Percentiles rank a stretch among this genome's conserved stretches.
Conservation (phyloP, 1,140 invertebrate genomes). For the Drosophila oshimai region DNA sequence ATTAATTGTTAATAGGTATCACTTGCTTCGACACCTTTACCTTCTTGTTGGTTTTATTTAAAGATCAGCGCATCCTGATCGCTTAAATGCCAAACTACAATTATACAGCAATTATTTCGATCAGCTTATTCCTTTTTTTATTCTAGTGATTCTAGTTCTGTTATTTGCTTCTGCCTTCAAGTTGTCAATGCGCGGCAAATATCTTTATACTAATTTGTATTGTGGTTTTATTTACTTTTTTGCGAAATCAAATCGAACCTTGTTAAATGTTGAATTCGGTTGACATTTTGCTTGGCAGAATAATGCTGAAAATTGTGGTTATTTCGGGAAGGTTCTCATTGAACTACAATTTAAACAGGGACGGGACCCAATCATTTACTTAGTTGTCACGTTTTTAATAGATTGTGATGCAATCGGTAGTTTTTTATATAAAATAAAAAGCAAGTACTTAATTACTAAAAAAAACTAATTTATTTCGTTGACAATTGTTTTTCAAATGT, state of each 20-base stretch:
- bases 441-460: too few species aligned
- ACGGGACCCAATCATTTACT: background rate
- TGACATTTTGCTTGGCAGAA: constrained; percentile 57
- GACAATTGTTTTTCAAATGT: too few species aligned
- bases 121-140: constrained; percentile 25
- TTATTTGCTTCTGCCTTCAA: constrained; percentile 12
- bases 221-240: constrained; percentile 21
- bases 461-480: too few species aligned
- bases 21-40: background rate
- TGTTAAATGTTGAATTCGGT: constrained; percentile 40
- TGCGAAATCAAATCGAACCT: constrained; percentile 57
- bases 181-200: constrained; percentile 32
- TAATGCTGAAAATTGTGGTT: constrained; percentile 37
- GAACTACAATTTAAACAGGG: constrained; percentile 8
- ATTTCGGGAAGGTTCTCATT: constrained; percentile 48
- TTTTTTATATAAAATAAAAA: background rate
- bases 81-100: constrained; percentile 61
- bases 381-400: background rate
- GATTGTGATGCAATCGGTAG: background rate
- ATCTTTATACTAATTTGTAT: constrained; percentile 41
- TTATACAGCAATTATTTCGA: constrained; percentile 60
- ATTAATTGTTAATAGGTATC: background rate
- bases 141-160: constrained; percentile 25
- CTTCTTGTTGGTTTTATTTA: constrained; percentile 34
- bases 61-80: constrained; percentile 23